These are phyloP conservation scores for Alviniconcha marisindica DNA, from an alignment of 1,140 invertebrate genomes.

Conservation along the genomic window DNA sequence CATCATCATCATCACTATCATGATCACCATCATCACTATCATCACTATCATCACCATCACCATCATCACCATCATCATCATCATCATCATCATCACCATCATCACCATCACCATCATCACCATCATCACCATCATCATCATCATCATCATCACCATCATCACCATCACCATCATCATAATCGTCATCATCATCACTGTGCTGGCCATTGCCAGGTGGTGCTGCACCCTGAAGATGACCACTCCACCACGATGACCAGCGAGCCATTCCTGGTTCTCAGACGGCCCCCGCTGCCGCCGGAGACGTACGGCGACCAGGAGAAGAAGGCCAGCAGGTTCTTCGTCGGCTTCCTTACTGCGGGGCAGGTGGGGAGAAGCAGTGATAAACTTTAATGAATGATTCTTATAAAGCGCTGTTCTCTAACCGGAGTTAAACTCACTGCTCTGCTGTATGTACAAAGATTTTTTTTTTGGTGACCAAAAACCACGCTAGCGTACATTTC, in stretches of 20 bases:
- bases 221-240: slow-evolving; percentile 53
- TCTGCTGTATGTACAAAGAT: too few species aligned
- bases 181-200: neutral
- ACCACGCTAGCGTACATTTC: too few species aligned
- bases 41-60: slow-evolving; percentile 11
- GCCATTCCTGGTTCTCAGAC: slow-evolving; percentile 70
- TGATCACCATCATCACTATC: neutral
- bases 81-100: slow-evolving; percentile 5
- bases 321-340: slow-evolving; percentile 35
- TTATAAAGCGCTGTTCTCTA: too few species aligned
- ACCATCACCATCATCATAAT: neutral
- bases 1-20: neutral
- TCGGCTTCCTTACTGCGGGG: slow-evolving; percentile 45
- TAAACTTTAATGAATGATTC: too few species aligned
- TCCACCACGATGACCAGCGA: slow-evolving; percentile 70
- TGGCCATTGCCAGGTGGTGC: slow-evolving; percentile 26
- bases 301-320: slow-evolving; percentile 35
- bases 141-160: neutral
- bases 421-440: too few species aligned
- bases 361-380: too few species aligned
- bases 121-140: neutral
- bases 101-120: slow-evolving; percentile 29
- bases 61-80: neutral
- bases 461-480: too few species aligned
- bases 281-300: slow-evolving; percentile 48